Conservation (phyloP, 2,797 vertebrate species). For the Ispidina lecontei region DNA sequence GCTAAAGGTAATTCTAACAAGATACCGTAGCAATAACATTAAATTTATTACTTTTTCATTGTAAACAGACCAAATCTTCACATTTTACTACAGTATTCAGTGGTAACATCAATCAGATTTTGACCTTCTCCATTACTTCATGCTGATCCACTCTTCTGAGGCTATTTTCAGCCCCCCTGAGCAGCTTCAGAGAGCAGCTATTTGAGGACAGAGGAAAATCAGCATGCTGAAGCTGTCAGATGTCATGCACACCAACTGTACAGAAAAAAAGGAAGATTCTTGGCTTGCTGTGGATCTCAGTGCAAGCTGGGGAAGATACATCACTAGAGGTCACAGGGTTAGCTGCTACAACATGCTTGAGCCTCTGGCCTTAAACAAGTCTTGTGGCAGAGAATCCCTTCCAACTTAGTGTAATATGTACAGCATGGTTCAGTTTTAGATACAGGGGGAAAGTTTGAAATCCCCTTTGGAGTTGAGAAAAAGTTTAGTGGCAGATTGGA, state of each 20-base stretch:
- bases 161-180: background rate
- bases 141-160: background rate
- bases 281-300: background rate
- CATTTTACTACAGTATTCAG: background rate
- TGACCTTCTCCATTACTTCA: constrained; percentile 13
- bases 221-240: background rate
- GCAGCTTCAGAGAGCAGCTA: background rate
- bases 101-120: background rate
- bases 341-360: background rate
- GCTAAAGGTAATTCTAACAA: background rate
- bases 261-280: background rate
- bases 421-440: background rate
- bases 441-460: background rate
- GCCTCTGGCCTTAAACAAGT: background rate
- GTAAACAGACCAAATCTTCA: background rate
- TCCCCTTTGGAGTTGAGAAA: background rate
- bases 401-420: background rate
- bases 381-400: background rate
- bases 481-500: background rate
- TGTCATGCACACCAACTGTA: background rate
- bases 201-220: background rate
- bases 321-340: background rate
- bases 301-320: background rate
- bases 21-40: background rate
- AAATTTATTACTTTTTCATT: background rate